phyloP scores from a whole-genome alignment of 2,113 vertebrate genomes.

The Pongo pygmaeus region DNA sequence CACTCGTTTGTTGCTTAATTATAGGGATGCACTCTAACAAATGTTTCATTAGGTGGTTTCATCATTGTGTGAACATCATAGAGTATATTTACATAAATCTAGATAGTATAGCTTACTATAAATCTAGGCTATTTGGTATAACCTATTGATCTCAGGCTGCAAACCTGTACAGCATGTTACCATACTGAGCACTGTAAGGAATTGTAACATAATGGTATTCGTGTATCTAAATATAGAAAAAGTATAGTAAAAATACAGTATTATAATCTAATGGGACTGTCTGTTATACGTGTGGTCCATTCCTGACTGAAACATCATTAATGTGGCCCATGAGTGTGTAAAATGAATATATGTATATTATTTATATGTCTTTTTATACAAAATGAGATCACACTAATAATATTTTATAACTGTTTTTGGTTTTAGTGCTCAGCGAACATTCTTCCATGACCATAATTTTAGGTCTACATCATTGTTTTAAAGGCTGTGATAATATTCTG shows the following conservation, averaged over 20 bases:
- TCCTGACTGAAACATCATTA: not conserved
- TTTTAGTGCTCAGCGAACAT: conserved; percentile 3
- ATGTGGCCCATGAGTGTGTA: not conserved
- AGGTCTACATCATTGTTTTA: not conserved
- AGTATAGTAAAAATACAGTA: not conserved
- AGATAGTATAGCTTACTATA: not conserved
- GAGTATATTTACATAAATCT: not conserved
- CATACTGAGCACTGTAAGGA: not conserved
- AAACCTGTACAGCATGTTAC: not conserved
- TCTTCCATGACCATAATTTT: not conserved
- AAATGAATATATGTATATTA: not conserved
- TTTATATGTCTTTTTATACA: conserved; percentile 26
- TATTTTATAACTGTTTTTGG: not conserved
- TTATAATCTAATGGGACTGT: not conserved
- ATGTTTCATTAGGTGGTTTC: not conserved
- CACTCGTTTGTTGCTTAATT: not conserved
- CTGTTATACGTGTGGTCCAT: not conserved
- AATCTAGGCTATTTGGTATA: not conserved
- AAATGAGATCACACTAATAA: not conserved
- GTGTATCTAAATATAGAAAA: not conserved
- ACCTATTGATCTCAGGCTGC: not conserved
- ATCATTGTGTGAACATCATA: not conserved
- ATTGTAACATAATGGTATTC: not conserved
- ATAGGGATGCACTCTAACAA: not conserved
- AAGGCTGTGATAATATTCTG: not conserved